Evolutionary conservation across 2,888 invertebrate genomes (phyloP).

Genomic region (Dolichomitus sp.): DNA sequence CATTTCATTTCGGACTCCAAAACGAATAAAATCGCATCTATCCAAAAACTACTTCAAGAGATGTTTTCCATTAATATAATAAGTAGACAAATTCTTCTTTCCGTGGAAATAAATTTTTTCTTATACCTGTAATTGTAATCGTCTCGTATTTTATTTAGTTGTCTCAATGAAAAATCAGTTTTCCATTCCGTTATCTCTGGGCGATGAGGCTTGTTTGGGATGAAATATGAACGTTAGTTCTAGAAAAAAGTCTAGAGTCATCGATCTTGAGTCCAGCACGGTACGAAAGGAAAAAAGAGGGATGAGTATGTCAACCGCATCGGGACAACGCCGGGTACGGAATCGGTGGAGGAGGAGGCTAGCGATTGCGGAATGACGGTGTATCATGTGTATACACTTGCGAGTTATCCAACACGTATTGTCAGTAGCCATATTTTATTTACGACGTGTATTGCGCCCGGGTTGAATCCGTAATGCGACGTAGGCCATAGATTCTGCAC

Average conservation of each 20-base stretch:
- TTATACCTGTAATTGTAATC: neutral
- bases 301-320: constrained; percentile 56
- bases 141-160: constrained; percentile 25
- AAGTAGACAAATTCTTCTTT: too few species aligned
- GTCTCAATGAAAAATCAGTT: constrained; percentile 37
- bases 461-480: constrained; percentile 70
- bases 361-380: constrained; percentile 31
- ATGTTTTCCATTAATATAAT: neutral
- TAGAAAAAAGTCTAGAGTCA: constrained; percentile 71
- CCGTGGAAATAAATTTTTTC: neutral
- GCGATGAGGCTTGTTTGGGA: constrained; percentile 12
- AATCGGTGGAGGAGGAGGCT: constrained; percentile 3
- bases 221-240: constrained; percentile 58
- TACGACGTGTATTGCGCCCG: constrained; percentile 71
- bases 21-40: too few species aligned
- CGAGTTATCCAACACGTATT: constrained; percentile 75
- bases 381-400: constrained; percentile 52
- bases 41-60: neutral
- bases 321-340: constrained; percentile 24
- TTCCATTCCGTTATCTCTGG: constrained; percentile 29
- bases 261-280: constrained; percentile 69
- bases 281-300: constrained; percentile 22
- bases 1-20: neutral
- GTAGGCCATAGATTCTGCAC: constrained; percentile 47
- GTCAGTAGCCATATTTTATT: constrained; percentile 75